Conservation (phyloP, 1,140 invertebrate species). For the Eurytemora carolleeae region DNA sequence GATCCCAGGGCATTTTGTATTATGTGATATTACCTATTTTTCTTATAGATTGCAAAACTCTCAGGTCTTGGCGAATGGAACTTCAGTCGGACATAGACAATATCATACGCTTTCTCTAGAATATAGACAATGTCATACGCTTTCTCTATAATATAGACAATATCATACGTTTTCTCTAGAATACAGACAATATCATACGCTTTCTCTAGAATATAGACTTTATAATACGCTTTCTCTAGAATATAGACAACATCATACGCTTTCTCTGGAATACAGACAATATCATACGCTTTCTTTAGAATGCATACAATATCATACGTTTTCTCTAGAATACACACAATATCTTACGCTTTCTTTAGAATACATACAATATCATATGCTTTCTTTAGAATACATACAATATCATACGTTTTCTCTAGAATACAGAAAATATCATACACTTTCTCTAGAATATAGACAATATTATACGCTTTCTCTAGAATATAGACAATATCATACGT, state of each 20-base stretch:
- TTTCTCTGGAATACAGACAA: too few relatives aligned
- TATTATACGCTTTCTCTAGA: too few relatives aligned
- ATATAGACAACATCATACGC: neutral
- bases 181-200: neutral
- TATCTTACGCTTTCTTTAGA: too few relatives aligned
- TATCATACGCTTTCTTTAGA: too few relatives aligned
- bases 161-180: neutral
- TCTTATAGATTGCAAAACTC: constrained; percentile 89
- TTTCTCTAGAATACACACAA: too few relatives aligned
- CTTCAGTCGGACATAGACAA: constrained; percentile 78
- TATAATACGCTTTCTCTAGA: neutral
- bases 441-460: too few relatives aligned
- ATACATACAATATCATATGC: too few relatives aligned
- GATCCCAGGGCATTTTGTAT: neutral
- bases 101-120: constrained; percentile 87
- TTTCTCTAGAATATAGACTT: neutral
- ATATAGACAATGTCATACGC: constrained; percentile 19
- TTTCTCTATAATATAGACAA: neutral
- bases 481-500: too few relatives aligned
- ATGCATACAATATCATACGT: too few relatives aligned
- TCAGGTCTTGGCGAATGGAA: constrained; percentile 89
- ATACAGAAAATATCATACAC: too few relatives aligned
- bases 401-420: too few relatives aligned
- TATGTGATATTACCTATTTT: constrained; percentile 24
- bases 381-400: too few relatives aligned